Conservation (phyloP, 2,113 vertebrate genomes). For the Podarcis muralis region DNA sequence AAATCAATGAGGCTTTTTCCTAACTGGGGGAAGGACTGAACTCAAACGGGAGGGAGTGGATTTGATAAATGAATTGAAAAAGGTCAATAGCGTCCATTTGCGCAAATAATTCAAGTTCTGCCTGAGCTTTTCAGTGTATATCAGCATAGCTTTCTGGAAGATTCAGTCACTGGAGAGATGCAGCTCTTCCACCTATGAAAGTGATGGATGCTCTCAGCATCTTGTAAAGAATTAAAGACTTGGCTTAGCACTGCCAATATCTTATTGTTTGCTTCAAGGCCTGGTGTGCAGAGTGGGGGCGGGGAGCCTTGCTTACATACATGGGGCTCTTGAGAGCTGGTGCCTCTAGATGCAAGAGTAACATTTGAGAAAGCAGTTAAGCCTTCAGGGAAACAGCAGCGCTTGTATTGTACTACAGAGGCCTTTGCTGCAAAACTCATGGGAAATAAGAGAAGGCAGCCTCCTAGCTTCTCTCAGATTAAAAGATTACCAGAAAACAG, state of each 20-base stretch:
- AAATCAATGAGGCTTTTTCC: neutral
- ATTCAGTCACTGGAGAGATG: neutral
- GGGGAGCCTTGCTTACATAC: neutral
- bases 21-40: neutral
- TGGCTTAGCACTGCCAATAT: neutral
- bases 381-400: neutral
- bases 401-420: neutral
- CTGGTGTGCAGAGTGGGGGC: neutral
- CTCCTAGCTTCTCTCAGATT: constrained; percentile 16
- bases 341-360: constrained; percentile 15
- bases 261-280: constrained; percentile 27
- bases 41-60: neutral
- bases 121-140: neutral
- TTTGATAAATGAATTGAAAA: constrained; percentile 7
- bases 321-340: neutral
- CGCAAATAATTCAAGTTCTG: neutral
- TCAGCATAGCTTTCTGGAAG: neutral
- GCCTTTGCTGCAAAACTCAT: constrained; percentile 1
- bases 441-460: neutral
- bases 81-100: neutral
- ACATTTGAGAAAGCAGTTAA: constrained; percentile 4
- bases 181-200: constrained; percentile 16
- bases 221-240: constrained; percentile 1
- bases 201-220: constrained; percentile 5
- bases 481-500: constrained; percentile 9